These are phyloP conservation scores for Eleutherodactylus coqui DNA, from an alignment of 2,797 vertebrate species.

Conservation along the genomic window DNA sequence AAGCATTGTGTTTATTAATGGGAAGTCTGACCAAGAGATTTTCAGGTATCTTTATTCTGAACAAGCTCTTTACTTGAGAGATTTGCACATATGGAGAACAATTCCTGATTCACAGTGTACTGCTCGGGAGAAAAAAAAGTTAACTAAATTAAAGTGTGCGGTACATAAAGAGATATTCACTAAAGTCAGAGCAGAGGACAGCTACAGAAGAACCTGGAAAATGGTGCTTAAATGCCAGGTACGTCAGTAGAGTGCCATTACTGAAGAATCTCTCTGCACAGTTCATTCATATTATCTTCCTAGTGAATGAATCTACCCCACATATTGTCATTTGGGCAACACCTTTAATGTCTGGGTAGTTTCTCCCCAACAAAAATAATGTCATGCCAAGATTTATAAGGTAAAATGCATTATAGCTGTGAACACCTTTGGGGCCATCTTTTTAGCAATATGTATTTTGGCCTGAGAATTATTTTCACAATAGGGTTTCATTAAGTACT, in stretches of 20 bases:
- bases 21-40: slow-evolving; percentile 29
- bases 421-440: too few relatives aligned
- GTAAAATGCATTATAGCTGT: not conserved
- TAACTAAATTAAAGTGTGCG: not conserved
- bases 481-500: too few relatives aligned
- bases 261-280: too few relatives aligned
- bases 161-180: not conserved
- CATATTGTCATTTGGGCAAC: not conserved
- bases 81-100: not conserved
- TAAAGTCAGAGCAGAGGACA: not conserved
- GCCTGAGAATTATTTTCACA: too few relatives aligned
- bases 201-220: not conserved
- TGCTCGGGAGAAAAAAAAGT: not conserved
- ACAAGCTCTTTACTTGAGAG: not conserved
- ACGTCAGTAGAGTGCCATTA: not conserved
- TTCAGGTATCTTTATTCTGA: not conserved
- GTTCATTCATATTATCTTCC: not conserved
- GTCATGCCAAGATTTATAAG: not conserved
- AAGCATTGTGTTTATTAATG: slow-evolving; percentile 38
- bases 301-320: not conserved
- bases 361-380: not conserved
- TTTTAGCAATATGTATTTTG: too few relatives aligned
- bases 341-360: not conserved
- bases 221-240: not conserved
- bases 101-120: not conserved